phyloP scores from a whole-genome alignment of 2,888 invertebrate species.

The Alitta virens region DNA sequence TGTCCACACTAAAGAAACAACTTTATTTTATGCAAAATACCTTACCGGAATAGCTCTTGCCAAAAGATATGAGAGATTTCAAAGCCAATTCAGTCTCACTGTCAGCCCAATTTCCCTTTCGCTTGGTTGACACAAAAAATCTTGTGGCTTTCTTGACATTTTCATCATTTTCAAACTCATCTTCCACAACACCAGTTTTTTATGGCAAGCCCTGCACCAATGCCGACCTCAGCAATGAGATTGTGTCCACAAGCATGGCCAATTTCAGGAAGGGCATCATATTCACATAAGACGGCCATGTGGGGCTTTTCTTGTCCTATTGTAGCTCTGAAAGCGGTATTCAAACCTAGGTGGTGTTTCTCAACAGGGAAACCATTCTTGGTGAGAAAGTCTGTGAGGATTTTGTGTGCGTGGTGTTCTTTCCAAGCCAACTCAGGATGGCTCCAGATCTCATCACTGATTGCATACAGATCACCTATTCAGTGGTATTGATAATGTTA shows the following conservation, averaged over 20 bases:
- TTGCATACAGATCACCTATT: constrained; percentile 27
- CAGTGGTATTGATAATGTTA: too few species aligned
- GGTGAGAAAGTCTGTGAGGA: constrained; percentile 33
- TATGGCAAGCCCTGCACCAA: constrained; percentile 5
- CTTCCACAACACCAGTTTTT: too few species aligned
- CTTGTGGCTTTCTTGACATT: too few species aligned
- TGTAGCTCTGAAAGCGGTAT: constrained; percentile 8
- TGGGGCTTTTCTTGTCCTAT: constrained; percentile 28
- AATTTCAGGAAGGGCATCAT: constrained; percentile 35
- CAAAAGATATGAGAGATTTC: constrained; percentile 58
- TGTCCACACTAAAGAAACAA: too few species aligned
- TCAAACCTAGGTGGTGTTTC: not conserved
- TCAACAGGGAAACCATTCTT: constrained; percentile 34
- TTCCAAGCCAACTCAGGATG: constrained; percentile 46
- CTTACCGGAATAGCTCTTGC: constrained; percentile 15
- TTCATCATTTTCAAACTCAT: too few species aligned
- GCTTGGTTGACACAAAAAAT: too few species aligned
- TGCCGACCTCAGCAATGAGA: constrained; percentile 16
- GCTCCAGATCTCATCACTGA: constrained; percentile 47
- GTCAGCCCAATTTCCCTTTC: constrained; percentile 67
- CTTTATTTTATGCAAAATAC: too few species aligned
- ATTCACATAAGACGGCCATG: constrained; percentile 51
- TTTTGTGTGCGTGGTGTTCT: constrained; percentile 39
- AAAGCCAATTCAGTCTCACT: constrained; percentile 64
- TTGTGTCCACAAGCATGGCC: constrained; percentile 19